A percentile compares a stretch with the other conserved stretches of the same genome.
phyloP scores from a whole-genome alignment of 2,888 invertebrate species.

The Trichopria drosophilae region DNA sequence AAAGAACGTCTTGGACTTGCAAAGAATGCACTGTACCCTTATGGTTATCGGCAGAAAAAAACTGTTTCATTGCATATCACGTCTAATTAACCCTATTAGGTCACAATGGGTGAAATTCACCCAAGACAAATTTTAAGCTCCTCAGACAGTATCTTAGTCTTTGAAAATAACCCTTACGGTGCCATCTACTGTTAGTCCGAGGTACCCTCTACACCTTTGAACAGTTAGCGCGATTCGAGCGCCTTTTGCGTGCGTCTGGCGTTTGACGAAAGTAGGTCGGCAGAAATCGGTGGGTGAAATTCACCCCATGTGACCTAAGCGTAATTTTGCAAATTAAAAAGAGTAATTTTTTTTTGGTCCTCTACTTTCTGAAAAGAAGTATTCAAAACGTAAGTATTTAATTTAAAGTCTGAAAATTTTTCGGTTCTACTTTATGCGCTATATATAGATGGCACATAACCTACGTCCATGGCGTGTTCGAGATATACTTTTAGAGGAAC shows the following conservation, averaged over 20 bases:
- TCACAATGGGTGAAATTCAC: slow-evolving; percentile 2
- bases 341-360: not conserved
- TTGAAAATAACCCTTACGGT: no score
- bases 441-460: slow-evolving; percentile 10
- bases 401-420: slow-evolving; percentile 4
- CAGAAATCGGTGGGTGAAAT: slow-evolving; percentile 7
- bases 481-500: slow-evolving; percentile 15
- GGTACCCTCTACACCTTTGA: not conserved
- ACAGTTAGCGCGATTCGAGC: not conserved
- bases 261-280: not conserved
- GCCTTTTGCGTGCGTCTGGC: not conserved
- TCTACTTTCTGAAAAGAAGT: not conserved
- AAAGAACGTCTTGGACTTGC: no score
- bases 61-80: no score
- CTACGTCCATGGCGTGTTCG: slow-evolving; percentile 15
- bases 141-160: no score
- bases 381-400: slow-evolving; percentile 10
- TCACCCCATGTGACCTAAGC: slow-evolving; percentile 1
- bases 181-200: no score
- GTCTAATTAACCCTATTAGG: no score
- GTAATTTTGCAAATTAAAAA: slow-evolving; percentile 4
- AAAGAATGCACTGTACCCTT: no score
- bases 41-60: no score
- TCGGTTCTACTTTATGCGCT: not conserved
- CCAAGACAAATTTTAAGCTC: not conserved